Evolutionary conservation across 2,113 vertebrate genomes (phyloP), one percentile per base, ranked within the genome.

Genomic region (Asarcornis scutulata): DNA sequence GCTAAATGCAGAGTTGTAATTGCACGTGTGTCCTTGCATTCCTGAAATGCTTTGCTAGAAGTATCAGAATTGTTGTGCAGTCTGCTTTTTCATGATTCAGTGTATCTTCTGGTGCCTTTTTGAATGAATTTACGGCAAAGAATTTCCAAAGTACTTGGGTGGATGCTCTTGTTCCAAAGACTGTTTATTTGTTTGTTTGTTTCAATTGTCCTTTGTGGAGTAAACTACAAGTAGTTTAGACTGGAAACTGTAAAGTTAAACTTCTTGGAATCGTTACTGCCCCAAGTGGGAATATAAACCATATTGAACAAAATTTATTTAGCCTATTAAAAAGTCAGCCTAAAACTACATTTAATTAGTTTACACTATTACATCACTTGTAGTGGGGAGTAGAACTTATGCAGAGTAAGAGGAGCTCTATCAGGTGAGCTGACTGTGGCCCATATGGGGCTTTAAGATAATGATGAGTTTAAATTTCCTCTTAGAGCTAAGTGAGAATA

Each of bases 401-500:
- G 78, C 83, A 36, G 69, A 85, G 94, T 96, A 93, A 96, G 96
- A 97, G 83, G 94, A 92, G 79, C 93, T 95, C 74, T 92, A 92
- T 98, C 98, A 98, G 98, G 98, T 98, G 98, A 98, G 97, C 89
- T 91, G 97, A 96, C 96, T 92, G 94, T 96, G 97, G 86, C 95
- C 96, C 94, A 96, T 98, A 97, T 98, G 97, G 96, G 97, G 97
- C 97, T 98, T 98, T 97, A 97, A 99, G 99, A 98, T 97, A 97
- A 98, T 98, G 98, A 98, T 97, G 97, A 98, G 96, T 98, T 98
- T 98, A 98, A 98, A 98, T 98, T 98, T 98, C 98, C 98, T 98
- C 98, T 98, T 98, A 98, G 98, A 96, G 96, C 97, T 98, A 98
- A 98, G 98, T 98, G 98, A 98, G 98, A 99, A 98, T 98, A 99